Base-by-base conservation (phyloP, 1,140 invertebrate species). In the Antheraea mylitta region DNA sequence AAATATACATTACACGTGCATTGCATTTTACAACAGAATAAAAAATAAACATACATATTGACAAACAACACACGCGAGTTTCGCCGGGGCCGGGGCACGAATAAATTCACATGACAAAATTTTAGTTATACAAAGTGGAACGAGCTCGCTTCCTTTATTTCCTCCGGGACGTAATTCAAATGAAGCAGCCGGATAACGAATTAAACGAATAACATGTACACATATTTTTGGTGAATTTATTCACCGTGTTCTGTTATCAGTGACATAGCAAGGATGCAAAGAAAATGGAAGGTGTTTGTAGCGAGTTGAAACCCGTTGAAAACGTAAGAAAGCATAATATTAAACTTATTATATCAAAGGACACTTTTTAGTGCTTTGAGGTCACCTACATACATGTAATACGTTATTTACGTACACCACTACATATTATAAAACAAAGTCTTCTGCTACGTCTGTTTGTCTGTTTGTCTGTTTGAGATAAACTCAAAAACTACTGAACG, bases 21-120 rank as follows among this genome's bases (percentile, higher is more conserved):
- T 53, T 53, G 10, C 45, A 53, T 53, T 53, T 53, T 53, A 53
- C 16, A 53, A 53, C 45, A 16, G 7, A 42, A 42, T 42, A 42
- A 42, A 53, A 10, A 53, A 53, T 53, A 53, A 53, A 13, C 11
- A n/a, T 53, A 13, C 11, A n/a, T 53, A 53, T 53, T 53, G 45
- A 53, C 45, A 53, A 53, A 53, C 45, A 53, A 13, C 45, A 16
- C 45, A 53, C 16, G 16, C 45, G 45, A 53, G 45, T 53, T 16
- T 53, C 45, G 16, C 45, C 16, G 11, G 45, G 45, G 16, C 45
- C 16, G 11, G 45, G 45, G 11, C 45, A 53, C 45, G 45, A n/a
- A 53, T 53, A 53, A 53, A 53, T 53, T 53, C 45, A 53, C 13
- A 53, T 53, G 45, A 53, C 45, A 53, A 53, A 53, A 53, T 53